phyloP scores from a whole-genome alignment of 2,797 vertebrate species.

The Mus minutoides region DNA sequence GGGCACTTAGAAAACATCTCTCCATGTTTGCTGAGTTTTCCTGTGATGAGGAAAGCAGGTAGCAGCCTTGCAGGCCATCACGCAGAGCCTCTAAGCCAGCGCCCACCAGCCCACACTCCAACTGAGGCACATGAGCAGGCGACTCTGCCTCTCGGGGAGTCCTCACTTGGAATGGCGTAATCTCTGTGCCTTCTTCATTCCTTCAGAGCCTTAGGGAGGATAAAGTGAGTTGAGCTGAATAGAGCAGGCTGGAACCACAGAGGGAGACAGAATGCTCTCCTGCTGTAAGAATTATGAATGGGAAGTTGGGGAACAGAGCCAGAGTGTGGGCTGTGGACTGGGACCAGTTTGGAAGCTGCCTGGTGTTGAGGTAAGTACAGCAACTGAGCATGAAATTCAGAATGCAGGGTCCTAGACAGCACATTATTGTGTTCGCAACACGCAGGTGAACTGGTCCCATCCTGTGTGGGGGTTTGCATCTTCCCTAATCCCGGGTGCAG shows the following conservation, averaged over 20 bases:
- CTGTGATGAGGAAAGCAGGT: background rate
- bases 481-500: background rate
- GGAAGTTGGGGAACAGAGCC: background rate
- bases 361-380: background rate
- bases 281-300: background rate
- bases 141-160: background rate
- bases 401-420: background rate
- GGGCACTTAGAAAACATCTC: background rate
- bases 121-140: background rate
- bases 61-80: too few relatives aligned
- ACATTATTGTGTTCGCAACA: too few relatives aligned
- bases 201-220: background rate
- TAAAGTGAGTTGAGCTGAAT: background rate
- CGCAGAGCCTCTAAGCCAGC: background rate
- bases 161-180: background rate
- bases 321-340: background rate
- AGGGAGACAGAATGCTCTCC: background rate
- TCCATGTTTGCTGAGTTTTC: background rate
- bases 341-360: background rate
- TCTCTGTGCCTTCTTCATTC: background rate
- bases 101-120: background rate
- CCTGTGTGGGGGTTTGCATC: background rate
- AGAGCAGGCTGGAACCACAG: background rate
- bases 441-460: too few relatives aligned
- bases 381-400: background rate